phyloP scores from a whole-genome alignment of 2,797 vertebrate species.

The Florisuga fusca region DNA sequence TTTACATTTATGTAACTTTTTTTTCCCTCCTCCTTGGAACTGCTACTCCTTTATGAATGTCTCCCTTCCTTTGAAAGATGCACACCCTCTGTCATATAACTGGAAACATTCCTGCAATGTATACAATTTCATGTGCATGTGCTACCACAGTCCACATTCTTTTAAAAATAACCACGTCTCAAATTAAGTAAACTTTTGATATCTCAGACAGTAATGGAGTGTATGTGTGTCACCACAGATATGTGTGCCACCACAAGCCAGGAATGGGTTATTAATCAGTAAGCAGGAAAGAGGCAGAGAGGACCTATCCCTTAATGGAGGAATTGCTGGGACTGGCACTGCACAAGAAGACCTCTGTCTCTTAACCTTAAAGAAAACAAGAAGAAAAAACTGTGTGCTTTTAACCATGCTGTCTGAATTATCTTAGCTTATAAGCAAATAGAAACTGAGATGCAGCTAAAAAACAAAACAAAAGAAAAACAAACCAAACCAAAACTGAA shows the following conservation, averaged over 20 bases:
- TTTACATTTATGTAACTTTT: conserved; percentile 30
- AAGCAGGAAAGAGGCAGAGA: background rate
- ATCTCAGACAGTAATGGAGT: conserved; percentile 32
- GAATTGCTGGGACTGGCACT: background rate
- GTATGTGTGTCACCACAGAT: background rate
- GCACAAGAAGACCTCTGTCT: background rate
- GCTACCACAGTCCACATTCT: conserved; percentile 25
- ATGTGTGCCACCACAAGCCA: background rate
- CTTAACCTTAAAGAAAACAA: background rate
- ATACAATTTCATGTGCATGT: background rate
- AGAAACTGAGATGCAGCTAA: background rate
- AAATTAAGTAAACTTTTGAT: conserved; percentile 45
- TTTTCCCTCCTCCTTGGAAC: background rate
- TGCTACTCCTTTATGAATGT: conserved; percentile 40
- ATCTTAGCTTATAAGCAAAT: background rate
- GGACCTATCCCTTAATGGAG: background rate
- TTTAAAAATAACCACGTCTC: conserved; percentile 6
- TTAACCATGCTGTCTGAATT: background rate
- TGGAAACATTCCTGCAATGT: conserved; percentile 44
- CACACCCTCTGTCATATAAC: conserved; percentile 40
- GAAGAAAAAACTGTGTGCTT: background rate
- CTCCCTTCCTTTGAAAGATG: conserved; percentile 60
- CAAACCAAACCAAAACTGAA: fast-evolving
- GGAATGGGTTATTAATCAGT: conserved; percentile 18
- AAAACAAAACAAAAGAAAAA: background rate